These are phyloP conservation scores for Porites divaricata DNA, from an alignment of 92 coral and sea anemone species.

Conservation along the genomic window DNA sequence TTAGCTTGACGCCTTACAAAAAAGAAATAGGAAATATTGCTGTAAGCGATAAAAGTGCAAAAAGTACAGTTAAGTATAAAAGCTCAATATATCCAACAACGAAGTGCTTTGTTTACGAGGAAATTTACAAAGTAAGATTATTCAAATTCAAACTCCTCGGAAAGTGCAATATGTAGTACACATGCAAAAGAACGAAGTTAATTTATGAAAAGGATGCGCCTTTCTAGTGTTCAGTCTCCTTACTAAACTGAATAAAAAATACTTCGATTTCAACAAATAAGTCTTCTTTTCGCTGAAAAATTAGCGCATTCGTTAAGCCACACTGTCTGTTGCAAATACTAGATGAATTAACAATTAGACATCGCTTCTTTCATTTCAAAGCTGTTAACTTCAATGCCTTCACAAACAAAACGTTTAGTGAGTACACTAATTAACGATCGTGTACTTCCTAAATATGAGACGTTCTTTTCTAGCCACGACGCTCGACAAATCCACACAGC, in stretches of 20 bases:
- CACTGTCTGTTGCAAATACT: conserved; percentile 7
- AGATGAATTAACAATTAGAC: not conserved
- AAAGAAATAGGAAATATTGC: not conserved
- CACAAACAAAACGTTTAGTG: conserved; percentile 28
- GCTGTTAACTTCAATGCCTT: conserved; percentile 16
- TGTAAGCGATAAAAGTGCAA: not conserved
- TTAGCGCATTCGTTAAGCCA: not conserved
- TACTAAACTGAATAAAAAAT: not conserved
- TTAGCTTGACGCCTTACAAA: no score
- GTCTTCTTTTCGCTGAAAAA: not conserved
- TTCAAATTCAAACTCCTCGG: not conserved
- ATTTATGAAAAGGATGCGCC: no score
- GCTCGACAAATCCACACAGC: not conserved
- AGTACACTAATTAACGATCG: not conserved
- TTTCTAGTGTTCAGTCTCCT: not conserved
- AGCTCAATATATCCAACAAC: not conserved
- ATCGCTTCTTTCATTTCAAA: not conserved
- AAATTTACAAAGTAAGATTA: not conserved
- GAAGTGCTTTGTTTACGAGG: not conserved
- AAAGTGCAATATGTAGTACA: not conserved
- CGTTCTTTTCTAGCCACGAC: not conserved
- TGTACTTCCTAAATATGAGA: not conserved
- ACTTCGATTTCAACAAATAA: not conserved
- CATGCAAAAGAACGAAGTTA: no score
- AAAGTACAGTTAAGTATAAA: no score